Evolutionary conservation across 1,140 invertebrate species (phyloP), one percentile per base, ranked within the genome.

Genomic region (Monomorium pharaonis): DNA sequence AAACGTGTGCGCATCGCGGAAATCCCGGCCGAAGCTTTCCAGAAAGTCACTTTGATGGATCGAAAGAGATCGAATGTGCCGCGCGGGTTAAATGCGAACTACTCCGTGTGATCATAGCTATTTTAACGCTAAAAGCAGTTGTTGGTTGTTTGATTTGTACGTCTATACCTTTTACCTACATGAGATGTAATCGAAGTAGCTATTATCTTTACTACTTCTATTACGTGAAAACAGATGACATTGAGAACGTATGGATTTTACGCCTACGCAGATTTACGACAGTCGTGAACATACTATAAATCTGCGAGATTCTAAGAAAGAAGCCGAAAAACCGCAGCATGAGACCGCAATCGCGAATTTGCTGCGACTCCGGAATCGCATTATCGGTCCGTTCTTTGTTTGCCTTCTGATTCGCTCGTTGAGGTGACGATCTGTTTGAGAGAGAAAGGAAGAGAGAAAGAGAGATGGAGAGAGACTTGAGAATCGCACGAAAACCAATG

Each of bases 401-500:
- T 27, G 60, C 51, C 16, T 75, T 51, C 74, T 24, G 62, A 80
- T 69, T 80, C 30, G 49, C 16, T 84, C 72, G 9, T 16, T 10
- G 65, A 69, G 54, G 42, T 54, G 84, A 47, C 56, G 65, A 78
- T 76, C 18, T 44, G 49, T 21, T 58, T 24, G 44, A 2, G 42
- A 16, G 54, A 1, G 58, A 62, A 30, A 30, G 58, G 44, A 0
- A 24, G 54, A 1, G 18, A 44, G 30, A 2, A 37, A 44, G 44
- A 0, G 63, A 67, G 7, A 24, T 62, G 56, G 16, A 47, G 9
- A 33, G 5, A 16, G 12, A 18, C 51, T 47, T 54, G 58, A 47
- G 78, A 87, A 89, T 80, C 87, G 56, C 24, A 24, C 88, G 88
- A 92, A 92, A 92, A 91, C 70, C 87, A 42, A 83, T 60, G 78